Percentiles rank a stretch among this genome's conserved stretches.
Evolutionary conservation across 2,797 vertebrate genomes (phyloP).

Genomic region (Margarornis squamiger): DNA sequence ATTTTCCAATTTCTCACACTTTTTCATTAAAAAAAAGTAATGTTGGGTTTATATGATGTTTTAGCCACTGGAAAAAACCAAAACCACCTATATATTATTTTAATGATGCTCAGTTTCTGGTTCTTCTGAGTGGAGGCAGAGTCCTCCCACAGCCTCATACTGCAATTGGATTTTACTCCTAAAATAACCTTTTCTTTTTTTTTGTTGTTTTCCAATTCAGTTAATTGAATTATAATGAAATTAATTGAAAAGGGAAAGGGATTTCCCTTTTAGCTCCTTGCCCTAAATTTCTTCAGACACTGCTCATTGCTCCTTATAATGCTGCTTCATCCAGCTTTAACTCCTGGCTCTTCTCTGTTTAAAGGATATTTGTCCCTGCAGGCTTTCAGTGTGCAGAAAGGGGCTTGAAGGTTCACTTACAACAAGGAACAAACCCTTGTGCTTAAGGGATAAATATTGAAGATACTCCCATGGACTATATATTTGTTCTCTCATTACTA

Average conservation of each 20-base stretch:
- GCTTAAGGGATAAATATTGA: background rate
- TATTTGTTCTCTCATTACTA: background rate
- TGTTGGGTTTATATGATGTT: background rate
- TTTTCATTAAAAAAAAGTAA: background rate
- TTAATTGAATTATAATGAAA: background rate
- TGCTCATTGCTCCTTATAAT: background rate
- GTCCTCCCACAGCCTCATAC: background rate
- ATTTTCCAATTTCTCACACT: background rate
- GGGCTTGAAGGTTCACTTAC: background rate
- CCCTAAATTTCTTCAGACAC: background rate
- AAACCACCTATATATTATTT: background rate
- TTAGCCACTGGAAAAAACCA: background rate
- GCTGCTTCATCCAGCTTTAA: background rate
- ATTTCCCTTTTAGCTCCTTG: background rate
- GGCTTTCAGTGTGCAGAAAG: background rate
- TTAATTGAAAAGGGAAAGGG: background rate
- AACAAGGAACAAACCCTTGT: background rate
- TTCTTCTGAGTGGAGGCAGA: background rate
- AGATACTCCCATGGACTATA: accelerated
- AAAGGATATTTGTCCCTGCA: background rate
- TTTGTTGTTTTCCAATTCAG: background rate
- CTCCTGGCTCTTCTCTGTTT: background rate
- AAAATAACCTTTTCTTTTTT: background rate
- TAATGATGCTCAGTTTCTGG: background rate
- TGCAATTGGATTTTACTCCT: background rate